These are phyloP conservation scores for Cryptops parisi DNA, from an alignment of 2,888 invertebrate species.

Conservation along the genomic window DNA sequence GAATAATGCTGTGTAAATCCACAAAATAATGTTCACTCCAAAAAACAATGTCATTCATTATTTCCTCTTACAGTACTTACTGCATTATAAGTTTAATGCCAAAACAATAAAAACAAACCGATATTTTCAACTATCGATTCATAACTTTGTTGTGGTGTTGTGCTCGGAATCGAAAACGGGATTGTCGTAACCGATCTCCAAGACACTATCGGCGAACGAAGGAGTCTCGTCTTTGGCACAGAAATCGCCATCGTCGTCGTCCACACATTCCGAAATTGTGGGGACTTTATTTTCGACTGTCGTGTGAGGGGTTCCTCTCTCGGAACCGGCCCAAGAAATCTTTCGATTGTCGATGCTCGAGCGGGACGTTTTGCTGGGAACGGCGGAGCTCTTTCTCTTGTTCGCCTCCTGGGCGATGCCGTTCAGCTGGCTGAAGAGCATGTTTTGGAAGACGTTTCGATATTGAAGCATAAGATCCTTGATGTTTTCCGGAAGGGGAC, in stretches of 20 bases:
- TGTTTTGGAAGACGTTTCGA: constrained; percentile 8
- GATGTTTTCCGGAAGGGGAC: constrained; percentile 12
- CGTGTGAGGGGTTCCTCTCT: neutral
- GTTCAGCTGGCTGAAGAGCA: constrained; percentile 7
- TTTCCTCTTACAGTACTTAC: too few species aligned
- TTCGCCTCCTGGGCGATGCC: neutral
- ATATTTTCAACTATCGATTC: too few species aligned
- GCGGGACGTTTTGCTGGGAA: neutral
- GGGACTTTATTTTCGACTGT: neutral
- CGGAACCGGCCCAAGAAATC: neutral
- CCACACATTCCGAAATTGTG: neutral
- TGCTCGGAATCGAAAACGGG: neutral
- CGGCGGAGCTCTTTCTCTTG: neutral
- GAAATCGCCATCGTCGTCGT: too few species aligned
- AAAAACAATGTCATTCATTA: too few species aligned
- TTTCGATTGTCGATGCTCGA: neutral
- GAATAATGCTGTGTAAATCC: too few species aligned
- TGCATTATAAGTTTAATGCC: too few species aligned
- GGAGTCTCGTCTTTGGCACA: neutral
- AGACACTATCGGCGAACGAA: too few species aligned
- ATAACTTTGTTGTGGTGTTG: neutral
- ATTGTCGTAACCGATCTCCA: neutral
- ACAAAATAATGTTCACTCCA: too few species aligned
- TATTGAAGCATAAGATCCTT: constrained; percentile 12
- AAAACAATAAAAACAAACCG: too few species aligned